These are phyloP conservation scores for Zaprionus capensis DNA, from an alignment of 1,140 invertebrate genomes.

Conservation along the genomic window DNA sequence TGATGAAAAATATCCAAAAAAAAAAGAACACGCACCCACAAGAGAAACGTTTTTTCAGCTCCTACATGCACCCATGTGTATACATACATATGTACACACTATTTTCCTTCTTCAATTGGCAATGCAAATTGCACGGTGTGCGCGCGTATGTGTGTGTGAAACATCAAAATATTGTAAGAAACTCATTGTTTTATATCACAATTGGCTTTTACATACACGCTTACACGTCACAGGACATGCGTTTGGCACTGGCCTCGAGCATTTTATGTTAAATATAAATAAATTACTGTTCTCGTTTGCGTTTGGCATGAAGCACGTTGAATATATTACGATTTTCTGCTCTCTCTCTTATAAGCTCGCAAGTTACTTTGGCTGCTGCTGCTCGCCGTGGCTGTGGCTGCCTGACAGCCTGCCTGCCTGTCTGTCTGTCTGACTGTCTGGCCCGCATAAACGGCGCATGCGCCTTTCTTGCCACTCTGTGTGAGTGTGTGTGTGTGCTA, in stretches of 20 bases:
- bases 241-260: conserved; percentile 64
- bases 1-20: conserved; percentile 1
- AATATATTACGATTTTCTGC: conserved; percentile 67
- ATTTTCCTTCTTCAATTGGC: conserved; percentile 40
- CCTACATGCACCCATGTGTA: conserved; percentile 5
- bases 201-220: conserved; percentile 43
- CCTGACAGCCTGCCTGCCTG: conserved; percentile 13
- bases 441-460: conserved; percentile 32
- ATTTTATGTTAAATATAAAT: conserved; percentile 67
- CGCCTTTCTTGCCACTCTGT: conserved; percentile 9
- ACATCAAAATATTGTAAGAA: conserved; percentile 44
- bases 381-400: conserved; percentile 28
- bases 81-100: conserved; percentile 42
- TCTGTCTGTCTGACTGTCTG: conserved; percentile 21
- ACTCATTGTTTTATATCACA: conserved; percentile 37
- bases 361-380: conserved; percentile 54
- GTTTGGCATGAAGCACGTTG: conserved; percentile 59
- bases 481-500: neutral
- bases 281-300: conserved; percentile 54
- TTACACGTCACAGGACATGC: conserved; percentile 64
- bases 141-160: conserved; percentile 23
- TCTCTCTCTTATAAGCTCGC: conserved; percentile 53
- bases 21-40: neutral
- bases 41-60: neutral
- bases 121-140: conserved; percentile 32